A percentile compares a stretch with the other conserved stretches of the same genome.
phyloP scores from a whole-genome alignment of 2,888 invertebrate species.

The Globia sparganii region DNA sequence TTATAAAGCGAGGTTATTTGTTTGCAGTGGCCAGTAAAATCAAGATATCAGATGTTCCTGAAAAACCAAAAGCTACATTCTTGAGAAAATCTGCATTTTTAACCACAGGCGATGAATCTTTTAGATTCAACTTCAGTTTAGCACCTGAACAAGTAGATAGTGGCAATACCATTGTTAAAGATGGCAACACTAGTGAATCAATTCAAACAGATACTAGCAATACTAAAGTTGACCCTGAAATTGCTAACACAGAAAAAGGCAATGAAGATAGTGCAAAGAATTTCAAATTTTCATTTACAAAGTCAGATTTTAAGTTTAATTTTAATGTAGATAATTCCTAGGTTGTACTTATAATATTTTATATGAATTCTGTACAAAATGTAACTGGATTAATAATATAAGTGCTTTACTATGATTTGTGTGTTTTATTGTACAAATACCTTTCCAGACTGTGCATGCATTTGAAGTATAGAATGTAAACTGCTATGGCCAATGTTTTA shows the following conservation, averaged over 20 bases:
- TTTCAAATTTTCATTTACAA: slow-evolving; percentile 85
- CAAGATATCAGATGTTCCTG: slow-evolving; percentile 88
- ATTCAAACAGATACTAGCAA: slow-evolving; percentile 50
- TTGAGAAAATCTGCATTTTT: slow-evolving; percentile 92
- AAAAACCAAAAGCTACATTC: slow-evolving; percentile 92
- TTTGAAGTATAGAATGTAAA: not conserved
- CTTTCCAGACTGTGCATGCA: slow-evolving; percentile 5
- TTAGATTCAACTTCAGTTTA: slow-evolving; percentile 89
- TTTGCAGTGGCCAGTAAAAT: slow-evolving; percentile 90
- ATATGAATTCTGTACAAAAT: slow-evolving; percentile 57
- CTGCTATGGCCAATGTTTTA: not conserved
- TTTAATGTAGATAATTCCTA: slow-evolving; percentile 86
- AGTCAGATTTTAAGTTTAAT: slow-evolving; percentile 92
- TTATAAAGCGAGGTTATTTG: slow-evolving; percentile 61
- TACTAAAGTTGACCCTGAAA: slow-evolving; percentile 54
- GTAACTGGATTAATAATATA: slow-evolving; percentile 55
- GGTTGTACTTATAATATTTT: slow-evolving; percentile 54
- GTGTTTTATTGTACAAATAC: slow-evolving; percentile 33
- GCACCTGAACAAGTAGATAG: slow-evolving; percentile 73
- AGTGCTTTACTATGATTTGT: slow-evolving; percentile 52
- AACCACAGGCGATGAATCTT: slow-evolving; percentile 88
- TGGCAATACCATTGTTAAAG: slow-evolving; percentile 58
- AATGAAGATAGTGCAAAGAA: slow-evolving; percentile 68
- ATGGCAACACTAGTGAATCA: slow-evolving; percentile 50
- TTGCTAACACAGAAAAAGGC: slow-evolving; percentile 60